A percentile compares a stretch with the other conserved stretches of the same genome.
These are phyloP conservation scores for Enteromius treurensis DNA, from an alignment of 2,797 vertebrate genomes.

Conservation along the genomic window DNA sequence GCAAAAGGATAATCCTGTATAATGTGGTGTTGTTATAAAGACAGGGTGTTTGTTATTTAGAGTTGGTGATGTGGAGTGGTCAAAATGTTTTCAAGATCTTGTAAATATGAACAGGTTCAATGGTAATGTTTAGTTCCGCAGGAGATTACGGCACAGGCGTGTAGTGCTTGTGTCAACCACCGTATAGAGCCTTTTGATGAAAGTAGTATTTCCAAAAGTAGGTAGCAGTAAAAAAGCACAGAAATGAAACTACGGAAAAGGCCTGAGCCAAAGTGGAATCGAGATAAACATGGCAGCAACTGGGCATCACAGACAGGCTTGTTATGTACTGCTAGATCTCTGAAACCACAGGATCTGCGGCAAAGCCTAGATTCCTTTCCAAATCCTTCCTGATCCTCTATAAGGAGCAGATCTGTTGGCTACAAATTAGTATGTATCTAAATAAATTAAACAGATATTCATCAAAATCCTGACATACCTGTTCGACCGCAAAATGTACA, in stretches of 20 bases:
- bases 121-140: constrained; percentile 46
- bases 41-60: constrained; percentile 45
- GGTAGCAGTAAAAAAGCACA: constrained; percentile 1
- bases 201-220: constrained; percentile 3
- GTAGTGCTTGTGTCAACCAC: constrained; percentile 8
- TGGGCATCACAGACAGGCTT: constrained; percentile 21
- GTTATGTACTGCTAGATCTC: constrained; percentile 59
- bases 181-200: constrained; percentile 24
- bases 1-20: constrained; percentile 38
- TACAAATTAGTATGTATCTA: constrained; percentile 9
- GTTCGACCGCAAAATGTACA: constrained; percentile 62
- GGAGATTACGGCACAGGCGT: background rate
- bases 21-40: constrained; percentile 36
- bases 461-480: constrained; percentile 45
- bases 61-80: constrained; percentile 43
- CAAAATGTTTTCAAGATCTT: constrained; percentile 37
- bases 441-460: constrained; percentile 54
- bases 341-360: constrained; percentile 62
- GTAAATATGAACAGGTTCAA: constrained; percentile 56
- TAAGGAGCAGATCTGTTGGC: constrained; percentile 31
- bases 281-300: constrained; percentile 21
- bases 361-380: constrained; percentile 61
- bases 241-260: background rate
- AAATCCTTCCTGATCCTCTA: constrained; percentile 54
- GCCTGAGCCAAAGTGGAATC: constrained; percentile 21